Base-by-base conservation (phyloP, 35 echinoderm and acorn worm genomes). In the Heliocidaris erythrogramma region DNA sequence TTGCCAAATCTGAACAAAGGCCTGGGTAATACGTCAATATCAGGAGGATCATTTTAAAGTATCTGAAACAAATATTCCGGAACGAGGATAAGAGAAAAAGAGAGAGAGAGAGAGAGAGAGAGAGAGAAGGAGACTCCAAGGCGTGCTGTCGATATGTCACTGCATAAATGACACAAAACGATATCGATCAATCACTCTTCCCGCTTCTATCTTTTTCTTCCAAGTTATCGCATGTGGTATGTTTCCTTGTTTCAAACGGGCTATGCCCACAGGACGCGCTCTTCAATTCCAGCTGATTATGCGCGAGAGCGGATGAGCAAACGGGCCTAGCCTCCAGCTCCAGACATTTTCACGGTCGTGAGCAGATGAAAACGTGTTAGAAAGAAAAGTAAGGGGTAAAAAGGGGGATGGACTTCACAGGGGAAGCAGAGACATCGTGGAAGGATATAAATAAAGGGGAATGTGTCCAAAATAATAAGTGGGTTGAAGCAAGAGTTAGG, bases 201-300 rank as follows among this genome's bases (percentile, higher is more conserved):
- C 65, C 65, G 65, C 27, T n/a, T 78, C 65, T 78, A n/a, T 78
- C 65, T 78, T 9, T 78, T 2, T 78, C 27, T n/a, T 78, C 65
- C 4, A 56, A 56, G 52, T 56, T 56, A 56, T 56, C 52, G 52
- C 10, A 56, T 78, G 21, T n/a, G 27, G 21, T 78, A 78, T 78
- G 18, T 78, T 78, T 27, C 65, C 6, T 78, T 78, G 18, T 78
- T 78, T 78, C 65, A 78, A 78, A 78, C 65, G 65, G 65, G 65
- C 27, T 78, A 27, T 78, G 65, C 65, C 65, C 17, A 27, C 65
- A 27, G 65, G 65, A 78, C 65, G 65, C 65, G 18, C 65, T 78
- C 65, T 24, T 78, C 65, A 78, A 78, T 89, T 89, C 87, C 47
- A 89, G 87, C 87, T 89, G 87, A 89, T 89, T 47, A 89, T 89